Base-by-base conservation (phyloP, 53 echinoderm and acorn worm species). In the Holothuria leucospilota region DNA sequence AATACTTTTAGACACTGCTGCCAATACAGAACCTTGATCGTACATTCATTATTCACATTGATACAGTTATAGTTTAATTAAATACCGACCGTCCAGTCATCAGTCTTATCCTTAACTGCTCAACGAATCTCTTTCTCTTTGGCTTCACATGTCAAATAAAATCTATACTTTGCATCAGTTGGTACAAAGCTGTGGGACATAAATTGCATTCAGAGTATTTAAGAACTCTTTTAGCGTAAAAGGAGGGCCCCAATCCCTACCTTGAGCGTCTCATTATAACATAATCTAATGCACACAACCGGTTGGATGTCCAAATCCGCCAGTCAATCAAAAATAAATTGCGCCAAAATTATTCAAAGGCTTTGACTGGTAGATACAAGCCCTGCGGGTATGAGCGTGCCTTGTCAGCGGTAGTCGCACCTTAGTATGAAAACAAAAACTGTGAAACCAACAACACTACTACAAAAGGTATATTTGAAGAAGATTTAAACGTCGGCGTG, bases 291-390 rank as follows among this genome's bases (percentile, higher is more conserved):
- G 13, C 72, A 38, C 72, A 39, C 72, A 72, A 46, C 34, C 40
- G 20, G 72, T 39, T 13, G 72, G 39, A 72, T 39, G 40, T 46
- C 72, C 40, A 72, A 72, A 72, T 40, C 72, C 72, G 49, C 39
- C 72, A 72, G 72, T 72, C 72, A 72, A 72, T 72, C 72, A 72
- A 72, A 56, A 72, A 39, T 72, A 72, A 39, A 72, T 72, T 72
- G 72, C 72, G 39, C 34, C 72, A 72, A 72, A 72, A 46, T 72
- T 56, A 56, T 72, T 72, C 72, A 72, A 72, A 30, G n/a, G 72
- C 39, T 38, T 30, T 68, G 56, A 56, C 15, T 56, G 2, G 56
- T 16, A 56, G 56, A 56, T 56, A 56, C 56, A 16, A 56, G 56
- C 56, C 56, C 56, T 56, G 16, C 18, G 18, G 56, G 56, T 56